Evolutionary conservation across 2,888 invertebrate genomes (phyloP).

Genomic region (Aporophyla lueneburgensis): DNA sequence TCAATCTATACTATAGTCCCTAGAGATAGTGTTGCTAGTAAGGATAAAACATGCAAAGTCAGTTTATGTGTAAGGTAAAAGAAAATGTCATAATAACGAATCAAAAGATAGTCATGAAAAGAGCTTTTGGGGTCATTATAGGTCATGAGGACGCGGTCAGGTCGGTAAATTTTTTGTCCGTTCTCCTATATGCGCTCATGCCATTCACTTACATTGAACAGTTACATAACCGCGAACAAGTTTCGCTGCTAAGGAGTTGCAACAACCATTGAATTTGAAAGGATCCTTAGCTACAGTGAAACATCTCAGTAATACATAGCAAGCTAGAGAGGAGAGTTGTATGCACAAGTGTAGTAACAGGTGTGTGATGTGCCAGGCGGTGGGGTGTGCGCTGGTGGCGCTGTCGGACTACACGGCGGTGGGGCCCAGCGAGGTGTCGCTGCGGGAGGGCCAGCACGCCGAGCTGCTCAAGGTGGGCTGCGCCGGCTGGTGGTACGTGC

Average conservation of each 20-base stretch:
- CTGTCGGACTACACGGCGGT: slow-evolving; percentile 98
- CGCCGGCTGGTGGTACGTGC: slow-evolving; percentile 99
- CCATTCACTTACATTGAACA: slow-evolving; percentile 23
- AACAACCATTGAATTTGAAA: slow-evolving; percentile 50
- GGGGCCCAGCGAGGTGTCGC: slow-evolving; percentile 97
- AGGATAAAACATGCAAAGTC: not conserved
- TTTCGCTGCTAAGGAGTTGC: slow-evolving; percentile 33
- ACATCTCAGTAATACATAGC: slow-evolving; percentile 44
- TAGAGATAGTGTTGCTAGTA: not conserved
- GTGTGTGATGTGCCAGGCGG: slow-evolving; percentile 82
- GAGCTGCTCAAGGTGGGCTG: slow-evolving; percentile 98
- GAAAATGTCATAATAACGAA: not conserved
- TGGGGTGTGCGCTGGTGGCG: slow-evolving; percentile 96
- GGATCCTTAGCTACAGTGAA: slow-evolving; percentile 37
- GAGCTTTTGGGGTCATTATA: slow-evolving; percentile 2
- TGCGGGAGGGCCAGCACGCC: slow-evolving; percentile 97
- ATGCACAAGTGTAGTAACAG: slow-evolving; percentile 24
- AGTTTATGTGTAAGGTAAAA: not conserved
- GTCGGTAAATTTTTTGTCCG: not conserved
- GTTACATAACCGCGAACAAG: slow-evolving; percentile 35
- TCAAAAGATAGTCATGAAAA: not conserved
- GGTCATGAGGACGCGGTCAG: not conserved
- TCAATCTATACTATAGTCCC: not conserved
- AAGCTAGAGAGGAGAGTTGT: slow-evolving; percentile 25
- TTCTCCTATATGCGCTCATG: slow-evolving; percentile 21